phyloP scores from a whole-genome alignment of 2,113 vertebrate species.

The Onychostoma macrolepis region DNA sequence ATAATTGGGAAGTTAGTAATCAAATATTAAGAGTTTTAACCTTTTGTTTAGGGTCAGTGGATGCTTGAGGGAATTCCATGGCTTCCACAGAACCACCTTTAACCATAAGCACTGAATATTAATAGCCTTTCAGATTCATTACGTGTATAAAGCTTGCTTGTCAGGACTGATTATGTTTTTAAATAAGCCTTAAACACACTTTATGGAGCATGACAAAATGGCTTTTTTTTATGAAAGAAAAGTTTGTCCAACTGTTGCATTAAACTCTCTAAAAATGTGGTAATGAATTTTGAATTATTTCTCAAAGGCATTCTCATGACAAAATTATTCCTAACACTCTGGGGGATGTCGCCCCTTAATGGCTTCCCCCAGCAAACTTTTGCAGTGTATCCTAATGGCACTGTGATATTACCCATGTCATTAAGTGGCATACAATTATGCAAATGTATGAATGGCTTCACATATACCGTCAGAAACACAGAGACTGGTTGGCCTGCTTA shows the following conservation, averaged over 20 bases:
- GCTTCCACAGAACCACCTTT: not conserved
- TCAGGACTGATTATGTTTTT: not conserved
- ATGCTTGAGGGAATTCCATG: not conserved
- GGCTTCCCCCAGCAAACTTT: conserved; percentile 46
- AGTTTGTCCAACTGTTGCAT: conserved; percentile 16
- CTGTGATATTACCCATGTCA: conserved; percentile 33
- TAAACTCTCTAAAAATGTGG: not conserved
- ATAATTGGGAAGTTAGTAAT: not conserved
- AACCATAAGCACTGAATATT: not conserved
- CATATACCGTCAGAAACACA: not conserved
- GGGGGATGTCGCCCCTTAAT: conserved; percentile 35
- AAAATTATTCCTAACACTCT: conserved; percentile 18
- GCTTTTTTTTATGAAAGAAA: not conserved
- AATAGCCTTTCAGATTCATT: not conserved
- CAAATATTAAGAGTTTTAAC: not conserved
- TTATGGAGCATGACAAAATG: conserved; percentile 1
- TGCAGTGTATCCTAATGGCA: conserved; percentile 42
- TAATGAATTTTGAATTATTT: conserved; percentile 29
- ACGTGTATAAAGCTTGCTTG: not conserved
- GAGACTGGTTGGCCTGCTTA: conserved; percentile 7
- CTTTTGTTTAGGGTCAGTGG: not conserved
- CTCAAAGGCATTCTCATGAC: conserved; percentile 26
- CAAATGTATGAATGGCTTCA: conserved; percentile 39
- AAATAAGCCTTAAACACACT: conserved; percentile 9
- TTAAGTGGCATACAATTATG: conserved; percentile 42